A percentile compares a stretch with the other conserved stretches of the same genome.
Conservation (phyloP, 2,888 invertebrate genomes). For the Drosophila histrio region DNA sequence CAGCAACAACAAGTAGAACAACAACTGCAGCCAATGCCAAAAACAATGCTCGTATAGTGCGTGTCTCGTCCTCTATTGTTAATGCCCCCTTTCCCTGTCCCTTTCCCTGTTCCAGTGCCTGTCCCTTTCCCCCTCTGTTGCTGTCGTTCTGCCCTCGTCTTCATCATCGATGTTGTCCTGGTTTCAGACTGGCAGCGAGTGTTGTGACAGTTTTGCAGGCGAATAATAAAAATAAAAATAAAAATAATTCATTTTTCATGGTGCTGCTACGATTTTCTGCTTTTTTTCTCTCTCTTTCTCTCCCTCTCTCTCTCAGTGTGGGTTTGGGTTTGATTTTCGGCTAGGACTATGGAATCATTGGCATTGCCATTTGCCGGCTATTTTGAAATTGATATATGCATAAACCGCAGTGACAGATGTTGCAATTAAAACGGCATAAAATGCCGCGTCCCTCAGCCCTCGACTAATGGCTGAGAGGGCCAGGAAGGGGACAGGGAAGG, state of each 20-base stretch:
- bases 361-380: slow-evolving; percentile 67
- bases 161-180: slow-evolving; percentile 34
- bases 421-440: slow-evolving; percentile 83
- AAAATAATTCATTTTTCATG: slow-evolving; percentile 77
- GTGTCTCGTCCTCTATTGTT: slow-evolving; percentile 48
- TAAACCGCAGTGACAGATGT: slow-evolving; percentile 83
- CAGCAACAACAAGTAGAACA: slow-evolving; percentile 36
- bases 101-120: not conserved
- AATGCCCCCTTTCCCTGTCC: not conserved
- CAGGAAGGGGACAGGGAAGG: not conserved
- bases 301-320: not conserved
- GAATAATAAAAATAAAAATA: slow-evolving; percentile 76
- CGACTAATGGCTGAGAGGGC: slow-evolving; percentile 51
- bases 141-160: slow-evolving; percentile 34
- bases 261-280: slow-evolving; percentile 19
- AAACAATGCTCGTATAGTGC: slow-evolving; percentile 66
- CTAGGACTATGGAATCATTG: slow-evolving; percentile 29
- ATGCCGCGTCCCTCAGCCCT: slow-evolving; percentile 55
- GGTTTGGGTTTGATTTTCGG: slow-evolving; percentile 18
- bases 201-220: slow-evolving; percentile 76
- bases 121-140: not conserved
- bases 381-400: slow-evolving; percentile 81
- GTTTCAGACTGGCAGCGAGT: slow-evolving; percentile 47
- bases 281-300: not conserved
- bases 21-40: slow-evolving; percentile 57